These are phyloP conservation scores for Dastarcus helophoroides DNA, from an alignment of 2,888 invertebrate species.

Conservation along the genomic window DNA sequence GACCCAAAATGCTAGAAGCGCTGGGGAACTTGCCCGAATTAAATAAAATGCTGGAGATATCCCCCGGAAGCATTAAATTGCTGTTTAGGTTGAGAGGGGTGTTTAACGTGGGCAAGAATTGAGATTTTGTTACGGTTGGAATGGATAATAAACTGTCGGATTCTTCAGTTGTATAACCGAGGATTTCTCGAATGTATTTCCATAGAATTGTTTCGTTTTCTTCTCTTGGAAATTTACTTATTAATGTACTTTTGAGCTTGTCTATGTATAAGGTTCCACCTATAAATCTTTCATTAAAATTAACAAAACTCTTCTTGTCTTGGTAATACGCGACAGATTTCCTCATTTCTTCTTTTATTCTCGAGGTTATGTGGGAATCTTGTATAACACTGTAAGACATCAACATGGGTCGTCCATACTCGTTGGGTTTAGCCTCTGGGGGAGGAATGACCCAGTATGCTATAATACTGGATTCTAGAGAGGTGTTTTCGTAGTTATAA, in stretches of 20 bases:
- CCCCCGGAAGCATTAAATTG: constrained; percentile 50
- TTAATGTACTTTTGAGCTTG: constrained; percentile 70
- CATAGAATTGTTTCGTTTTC: constrained; percentile 61
- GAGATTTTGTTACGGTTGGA: constrained; percentile 35
- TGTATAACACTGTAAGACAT: constrained; percentile 77
- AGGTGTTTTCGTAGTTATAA: constrained; percentile 67
- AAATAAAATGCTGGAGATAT: constrained; percentile 56
- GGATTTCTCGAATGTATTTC: constrained; percentile 65
- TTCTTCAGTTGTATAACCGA: constrained; percentile 63
- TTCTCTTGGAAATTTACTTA: constrained; percentile 72
- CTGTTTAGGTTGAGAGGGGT: constrained; percentile 41
- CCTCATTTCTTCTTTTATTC: constrained; percentile 76
- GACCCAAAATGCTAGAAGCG: constrained; percentile 47
- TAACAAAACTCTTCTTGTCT: constrained; percentile 53
- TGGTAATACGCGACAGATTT: constrained; percentile 76
- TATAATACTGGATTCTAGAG: constrained; percentile 70
- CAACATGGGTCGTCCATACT: constrained; percentile 85
- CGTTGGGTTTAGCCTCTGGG: constrained; percentile 80
- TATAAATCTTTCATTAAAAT: constrained; percentile 56
- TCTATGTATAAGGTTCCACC: constrained; percentile 67
- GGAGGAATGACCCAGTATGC: constrained; percentile 96
- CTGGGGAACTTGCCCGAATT: constrained; percentile 54
- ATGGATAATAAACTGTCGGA: constrained; percentile 51
- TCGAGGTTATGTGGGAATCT: constrained; percentile 68
- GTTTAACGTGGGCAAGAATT: constrained; percentile 27